A percentile compares a stretch with the other conserved stretches of the same genome.
Evolutionary conservation across 92 coral and sea anemone species (phyloP).

Genomic region (Epizoanthus scotinus): DNA sequence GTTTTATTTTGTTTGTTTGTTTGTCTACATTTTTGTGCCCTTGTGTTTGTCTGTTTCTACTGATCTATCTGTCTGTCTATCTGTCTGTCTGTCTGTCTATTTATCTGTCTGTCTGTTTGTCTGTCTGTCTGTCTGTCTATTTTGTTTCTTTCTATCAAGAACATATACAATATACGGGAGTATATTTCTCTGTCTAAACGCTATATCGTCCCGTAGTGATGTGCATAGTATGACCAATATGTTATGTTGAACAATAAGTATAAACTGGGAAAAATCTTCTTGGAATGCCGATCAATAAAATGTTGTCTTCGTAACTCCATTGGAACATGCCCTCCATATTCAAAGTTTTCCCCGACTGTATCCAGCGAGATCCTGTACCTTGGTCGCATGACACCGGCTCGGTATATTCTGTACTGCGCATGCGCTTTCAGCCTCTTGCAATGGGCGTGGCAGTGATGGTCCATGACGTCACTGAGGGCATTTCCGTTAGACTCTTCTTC

Average conservation of each 20-base stretch:
- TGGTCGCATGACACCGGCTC: neutral
- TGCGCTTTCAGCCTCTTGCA: conserved; percentile 38
- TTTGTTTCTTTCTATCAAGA: too few species aligned
- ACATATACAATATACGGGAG: too few species aligned
- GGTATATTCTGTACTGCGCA: conserved; percentile 19
- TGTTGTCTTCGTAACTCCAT: conserved; percentile 52
- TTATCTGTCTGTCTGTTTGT: too few species aligned
- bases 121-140: too few species aligned
- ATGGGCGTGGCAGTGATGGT: conserved; percentile 46
- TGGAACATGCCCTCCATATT: conserved; percentile 15
- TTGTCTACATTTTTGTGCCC: too few species aligned
- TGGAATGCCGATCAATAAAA: conserved; percentile 73
- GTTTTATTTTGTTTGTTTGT: too few species aligned
- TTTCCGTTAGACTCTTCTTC: conserved; percentile 8
- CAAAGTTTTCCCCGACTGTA: conserved; percentile 35
- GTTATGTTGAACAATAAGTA: conserved; percentile 72
- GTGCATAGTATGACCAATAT: conserved; percentile 77
- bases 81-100: too few species aligned
- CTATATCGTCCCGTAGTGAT: too few species aligned
- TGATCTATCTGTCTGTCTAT: too few species aligned
- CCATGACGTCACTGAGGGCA: conserved; percentile 53
- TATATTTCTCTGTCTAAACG: too few species aligned
- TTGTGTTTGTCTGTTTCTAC: too few species aligned
- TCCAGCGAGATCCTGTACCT: conserved; percentile 17
- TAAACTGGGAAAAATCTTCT: conserved; percentile 71